A percentile compares a stretch with the other conserved stretches of the same genome.
Evolutionary conservation across 2,113 vertebrate genomes (phyloP).

Genomic region (Centropristis striata): DNA sequence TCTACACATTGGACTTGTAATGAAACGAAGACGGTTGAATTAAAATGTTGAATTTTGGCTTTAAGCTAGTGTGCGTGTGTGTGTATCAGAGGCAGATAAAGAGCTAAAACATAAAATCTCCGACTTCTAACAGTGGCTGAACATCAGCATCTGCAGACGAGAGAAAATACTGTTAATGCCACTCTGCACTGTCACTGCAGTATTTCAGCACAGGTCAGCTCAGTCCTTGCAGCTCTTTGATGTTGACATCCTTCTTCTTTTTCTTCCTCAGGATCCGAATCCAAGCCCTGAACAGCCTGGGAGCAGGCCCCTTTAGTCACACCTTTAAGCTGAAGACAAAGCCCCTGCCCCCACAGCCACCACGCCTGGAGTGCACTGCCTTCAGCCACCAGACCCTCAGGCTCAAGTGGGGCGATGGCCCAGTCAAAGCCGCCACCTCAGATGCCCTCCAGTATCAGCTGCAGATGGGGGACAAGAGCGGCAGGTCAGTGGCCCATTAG

Average conservation of each 20-base stretch:
- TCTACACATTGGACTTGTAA: neutral
- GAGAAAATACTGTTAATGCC: neutral
- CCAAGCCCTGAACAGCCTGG: constrained; percentile 97
- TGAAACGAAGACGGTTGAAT: neutral
- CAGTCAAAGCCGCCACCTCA: constrained; percentile 86
- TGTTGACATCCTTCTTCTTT: neutral
- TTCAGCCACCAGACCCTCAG: constrained; percentile 97
- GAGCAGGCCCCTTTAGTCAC: constrained; percentile 96
- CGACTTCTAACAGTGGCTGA: neutral
- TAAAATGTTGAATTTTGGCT: neutral
- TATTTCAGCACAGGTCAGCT: constrained; percentile 1
- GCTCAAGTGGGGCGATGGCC: constrained; percentile 97
- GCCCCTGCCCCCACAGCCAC: constrained; percentile 94
- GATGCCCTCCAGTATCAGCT: constrained; percentile 96
- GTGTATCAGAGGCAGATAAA: neutral
- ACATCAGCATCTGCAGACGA: neutral
- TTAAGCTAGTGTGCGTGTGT: neutral
- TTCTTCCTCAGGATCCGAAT: constrained; percentile 90
- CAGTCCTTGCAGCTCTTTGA: constrained; percentile 7
- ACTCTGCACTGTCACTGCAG: neutral
- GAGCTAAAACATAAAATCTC: neutral
- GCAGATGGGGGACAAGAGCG: constrained; percentile 94
- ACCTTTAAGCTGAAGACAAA: constrained; percentile 98
- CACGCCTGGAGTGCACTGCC: constrained; percentile 95
- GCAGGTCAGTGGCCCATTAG: constrained; percentile 86